Evolutionary conservation across 2,888 invertebrate species (phyloP), one percentile per base, ranked within the genome.

Genomic region (Margaritifera margaritifera): DNA sequence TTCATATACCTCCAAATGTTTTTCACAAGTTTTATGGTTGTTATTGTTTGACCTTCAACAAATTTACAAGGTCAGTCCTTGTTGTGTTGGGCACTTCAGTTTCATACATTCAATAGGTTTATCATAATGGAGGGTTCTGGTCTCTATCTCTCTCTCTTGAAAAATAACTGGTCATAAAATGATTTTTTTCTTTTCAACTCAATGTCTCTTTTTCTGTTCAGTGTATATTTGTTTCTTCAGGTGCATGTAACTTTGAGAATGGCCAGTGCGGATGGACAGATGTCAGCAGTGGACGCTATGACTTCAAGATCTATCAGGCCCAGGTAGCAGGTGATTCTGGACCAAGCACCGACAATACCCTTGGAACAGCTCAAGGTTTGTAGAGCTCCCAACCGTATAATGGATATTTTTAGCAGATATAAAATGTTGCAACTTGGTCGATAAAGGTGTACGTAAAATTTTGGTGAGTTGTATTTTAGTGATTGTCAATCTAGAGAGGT

Each of bases 191-290:
- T 52, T 0, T 62, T 22, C 6, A 27, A 55, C 5, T 6, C 62
- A 0, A 27, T 60, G 18, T 42, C 22, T 19, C 31, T 66, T 19
- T 63, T 53, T 11, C 42, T 18, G 4, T n/a, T 52, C 15, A 20
- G 11, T 42, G 22, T 19, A 22, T 50, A 22, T 51, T 52, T 50
- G 22, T 64, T 24, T 55, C 51, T 42, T 15, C 64, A 84, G 86
- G 85, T 4, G 71, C 80, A 3, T 88, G 88, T 79, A 78, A 74
- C 54, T 88, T 88, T 82, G 85, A 87, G 75, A 74, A 42, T 3
- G 80, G 79, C n/a, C 69, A 69, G 24, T 88, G 88, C 79, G 86
- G 86, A 6, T 87, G 87, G 86, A 77, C 27, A 6, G 86, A 88
- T 69, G 69, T 72, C 64, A 85, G 84, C 66, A 77, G 75, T 42